Evolutionary conservation across 2,113 vertebrate genomes (phyloP).

Genomic region (Phocoena sinus): DNA sequence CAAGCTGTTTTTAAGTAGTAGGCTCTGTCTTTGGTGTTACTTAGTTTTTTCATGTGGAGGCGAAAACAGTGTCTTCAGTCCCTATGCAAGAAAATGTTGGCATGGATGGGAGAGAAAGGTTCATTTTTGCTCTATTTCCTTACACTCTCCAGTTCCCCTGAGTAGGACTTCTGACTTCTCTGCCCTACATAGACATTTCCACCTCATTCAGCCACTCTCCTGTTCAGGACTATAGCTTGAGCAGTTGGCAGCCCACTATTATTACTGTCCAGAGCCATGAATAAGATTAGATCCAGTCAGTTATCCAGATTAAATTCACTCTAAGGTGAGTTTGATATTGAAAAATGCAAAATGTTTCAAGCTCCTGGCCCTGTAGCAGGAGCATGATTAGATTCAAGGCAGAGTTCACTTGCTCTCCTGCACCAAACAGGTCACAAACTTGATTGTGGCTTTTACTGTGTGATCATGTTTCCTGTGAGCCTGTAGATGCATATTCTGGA

Average conservation of each 20-base stretch:
- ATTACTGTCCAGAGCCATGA: constrained; percentile 2
- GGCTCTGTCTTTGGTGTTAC: background rate
- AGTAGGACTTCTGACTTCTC: background rate
- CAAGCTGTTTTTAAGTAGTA: background rate
- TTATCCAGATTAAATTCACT: constrained; percentile 48
- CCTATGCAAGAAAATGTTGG: background rate
- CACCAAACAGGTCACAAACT: background rate
- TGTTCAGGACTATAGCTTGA: background rate
- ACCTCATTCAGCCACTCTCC: background rate
- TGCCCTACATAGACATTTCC: background rate
- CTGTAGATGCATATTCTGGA: background rate
- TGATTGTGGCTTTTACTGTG: background rate
- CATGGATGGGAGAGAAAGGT: background rate
- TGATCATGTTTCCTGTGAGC: background rate
- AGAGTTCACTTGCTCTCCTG: background rate
- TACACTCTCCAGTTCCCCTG: background rate
- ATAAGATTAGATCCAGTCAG: constrained; percentile 39
- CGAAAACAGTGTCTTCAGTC: background rate
- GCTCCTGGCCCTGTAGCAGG: background rate
- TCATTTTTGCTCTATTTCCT: background rate
- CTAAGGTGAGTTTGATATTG: background rate
- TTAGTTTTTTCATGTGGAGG: background rate
- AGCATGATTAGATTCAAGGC: background rate
- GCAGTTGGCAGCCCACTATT: constrained; percentile 11
- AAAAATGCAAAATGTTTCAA: constrained; percentile 38